Evolutionary conservation across 2,113 vertebrate species (phyloP).

Genomic region (Rhipidura dahli): DNA sequence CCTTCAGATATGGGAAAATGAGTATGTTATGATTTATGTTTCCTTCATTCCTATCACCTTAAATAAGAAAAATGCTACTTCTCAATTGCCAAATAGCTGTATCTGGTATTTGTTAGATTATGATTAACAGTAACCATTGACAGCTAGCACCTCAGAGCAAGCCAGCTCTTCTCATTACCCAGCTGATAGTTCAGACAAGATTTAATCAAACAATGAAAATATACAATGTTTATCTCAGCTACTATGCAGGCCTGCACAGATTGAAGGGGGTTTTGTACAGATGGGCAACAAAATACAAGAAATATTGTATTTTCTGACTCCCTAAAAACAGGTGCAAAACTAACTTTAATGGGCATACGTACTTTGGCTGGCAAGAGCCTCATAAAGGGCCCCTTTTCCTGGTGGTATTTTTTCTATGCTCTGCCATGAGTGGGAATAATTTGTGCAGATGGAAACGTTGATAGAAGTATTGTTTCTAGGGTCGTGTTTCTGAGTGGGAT

Average conservation of each 20-base stretch:
- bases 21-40: conserved; percentile 60
- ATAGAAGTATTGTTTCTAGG: neutral
- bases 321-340: neutral
- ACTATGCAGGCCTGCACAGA: neutral
- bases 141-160: conserved; percentile 13
- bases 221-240: neutral
- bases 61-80: conserved; percentile 67
- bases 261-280: neutral
- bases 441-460: neutral
- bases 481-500: neutral
- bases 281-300: neutral
- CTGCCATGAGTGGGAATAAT: neutral
- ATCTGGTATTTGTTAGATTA: conserved; percentile 53
- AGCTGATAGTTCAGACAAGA: conserved; percentile 26
- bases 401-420: neutral
- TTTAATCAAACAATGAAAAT: conserved; percentile 30
- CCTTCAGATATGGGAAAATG: conserved; percentile 9
- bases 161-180: conserved; percentile 17
- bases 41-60: conserved; percentile 64
- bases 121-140: conserved; percentile 44
- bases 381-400: neutral
- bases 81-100: conserved; percentile 40
- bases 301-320: neutral
- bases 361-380: neutral
- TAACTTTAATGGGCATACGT: neutral